phyloP scores from a whole-genome alignment of 2,797 vertebrate genomes.

The Alectoris magna region DNA sequence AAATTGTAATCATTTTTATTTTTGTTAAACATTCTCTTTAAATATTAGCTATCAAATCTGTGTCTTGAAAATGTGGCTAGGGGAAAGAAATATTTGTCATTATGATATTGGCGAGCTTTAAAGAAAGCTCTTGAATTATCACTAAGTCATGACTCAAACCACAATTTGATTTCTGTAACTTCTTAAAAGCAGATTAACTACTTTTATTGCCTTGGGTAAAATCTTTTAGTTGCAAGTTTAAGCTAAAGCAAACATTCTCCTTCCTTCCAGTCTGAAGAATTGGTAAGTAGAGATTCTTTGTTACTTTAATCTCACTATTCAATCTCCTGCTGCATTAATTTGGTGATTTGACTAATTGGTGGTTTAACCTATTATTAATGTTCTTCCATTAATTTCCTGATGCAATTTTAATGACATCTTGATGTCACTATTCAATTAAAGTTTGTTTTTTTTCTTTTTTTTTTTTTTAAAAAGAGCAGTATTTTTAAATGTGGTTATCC shows the following conservation, averaged over 20 bases:
- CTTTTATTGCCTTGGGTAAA: slow-evolving; percentile 21
- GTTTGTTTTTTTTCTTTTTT: neutral
- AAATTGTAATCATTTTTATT: neutral
- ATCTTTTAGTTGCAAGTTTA: neutral
- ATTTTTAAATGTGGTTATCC: slow-evolving; percentile 15
- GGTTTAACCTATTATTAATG: slow-evolving; percentile 68
- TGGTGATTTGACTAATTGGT: slow-evolving; percentile 66
- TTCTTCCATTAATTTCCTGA: slow-evolving; percentile 61
- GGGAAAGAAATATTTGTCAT: neutral
- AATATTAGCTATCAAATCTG: neutral
- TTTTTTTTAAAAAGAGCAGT: neutral
- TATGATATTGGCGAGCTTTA: neutral
- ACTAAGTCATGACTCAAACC: neutral
- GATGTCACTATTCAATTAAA: slow-evolving; percentile 57
- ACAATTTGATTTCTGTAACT: slow-evolving; percentile 28
- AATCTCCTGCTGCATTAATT: slow-evolving; percentile 70
- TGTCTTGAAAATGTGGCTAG: neutral
- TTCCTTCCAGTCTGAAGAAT: slow-evolving; percentile 29
- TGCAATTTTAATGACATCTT: slow-evolving; percentile 61
- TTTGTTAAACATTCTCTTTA: neutral
- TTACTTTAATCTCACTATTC: slow-evolving; percentile 68
- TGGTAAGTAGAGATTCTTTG: slow-evolving; percentile 57
- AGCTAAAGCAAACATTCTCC: slow-evolving; percentile 28
- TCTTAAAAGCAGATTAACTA: slow-evolving; percentile 19
- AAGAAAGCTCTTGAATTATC: neutral